Evolutionary conservation across 2,888 invertebrate genomes (phyloP).

Genomic region (Aphrophora alni): DNA sequence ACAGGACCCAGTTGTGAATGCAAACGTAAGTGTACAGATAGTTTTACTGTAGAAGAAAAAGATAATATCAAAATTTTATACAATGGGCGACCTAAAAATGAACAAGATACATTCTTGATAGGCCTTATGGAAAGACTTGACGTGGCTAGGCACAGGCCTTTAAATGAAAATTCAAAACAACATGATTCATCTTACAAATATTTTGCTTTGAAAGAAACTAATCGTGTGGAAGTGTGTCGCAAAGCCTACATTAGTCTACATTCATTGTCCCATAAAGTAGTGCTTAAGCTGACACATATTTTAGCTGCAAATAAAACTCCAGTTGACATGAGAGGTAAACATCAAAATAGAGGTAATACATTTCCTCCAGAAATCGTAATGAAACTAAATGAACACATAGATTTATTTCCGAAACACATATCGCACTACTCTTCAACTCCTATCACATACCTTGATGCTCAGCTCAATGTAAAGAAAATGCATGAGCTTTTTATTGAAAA

Average conservation of each 20-base stretch:
- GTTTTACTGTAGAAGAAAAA: not conserved
- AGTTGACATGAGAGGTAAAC: constrained; percentile 29
- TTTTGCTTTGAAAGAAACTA: not conserved
- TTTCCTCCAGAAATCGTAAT: not conserved
- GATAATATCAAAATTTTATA: not conserved
- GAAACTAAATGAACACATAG: constrained; percentile 25
- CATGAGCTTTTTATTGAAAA: constrained; percentile 23
- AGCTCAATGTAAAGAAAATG: constrained; percentile 22
- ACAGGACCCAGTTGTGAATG: not conserved
- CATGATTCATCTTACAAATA: not conserved
- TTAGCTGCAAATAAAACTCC: not conserved
- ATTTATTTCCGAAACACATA: constrained; percentile 27
- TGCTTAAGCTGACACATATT: constrained; percentile 12
- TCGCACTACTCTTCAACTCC: constrained; percentile 22
- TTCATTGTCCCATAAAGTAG: constrained; percentile 19
- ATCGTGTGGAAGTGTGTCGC: not conserved
- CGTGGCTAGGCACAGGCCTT: not conserved
- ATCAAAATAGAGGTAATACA: constrained; percentile 7
- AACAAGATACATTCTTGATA: constrained; percentile 19
- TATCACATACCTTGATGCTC: constrained; percentile 11
- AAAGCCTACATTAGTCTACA: constrained; percentile 28
- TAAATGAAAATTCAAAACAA: not conserved
- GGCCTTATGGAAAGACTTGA: not conserved
- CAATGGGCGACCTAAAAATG: constrained; percentile 16
- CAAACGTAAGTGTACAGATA: not conserved